Percentiles rank a stretch among this genome's conserved stretches.
Evolutionary conservation across 2,888 invertebrate genomes (phyloP).

Genomic region (Pandemis heparana): DNA sequence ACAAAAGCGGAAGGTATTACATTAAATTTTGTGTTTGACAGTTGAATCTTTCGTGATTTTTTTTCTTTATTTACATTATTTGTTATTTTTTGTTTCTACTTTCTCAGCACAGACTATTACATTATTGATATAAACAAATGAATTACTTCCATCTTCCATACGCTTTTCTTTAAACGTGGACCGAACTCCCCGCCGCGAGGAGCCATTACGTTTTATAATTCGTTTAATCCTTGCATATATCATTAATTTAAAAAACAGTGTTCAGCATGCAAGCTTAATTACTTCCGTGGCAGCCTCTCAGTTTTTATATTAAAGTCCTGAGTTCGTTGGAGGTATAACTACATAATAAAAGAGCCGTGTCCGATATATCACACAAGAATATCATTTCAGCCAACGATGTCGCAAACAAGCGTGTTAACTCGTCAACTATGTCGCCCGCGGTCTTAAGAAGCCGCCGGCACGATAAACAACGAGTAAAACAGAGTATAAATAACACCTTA

Average conservation of each 20-base stretch:
- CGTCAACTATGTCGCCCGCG: constrained; percentile 53
- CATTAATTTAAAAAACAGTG: no score
- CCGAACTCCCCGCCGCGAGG: neutral
- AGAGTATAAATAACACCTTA: constrained; percentile 54
- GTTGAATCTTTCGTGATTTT: no score
- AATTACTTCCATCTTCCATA: no score
- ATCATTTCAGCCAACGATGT: constrained; percentile 58
- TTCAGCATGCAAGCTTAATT: neutral
- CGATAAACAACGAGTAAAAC: constrained; percentile 52
- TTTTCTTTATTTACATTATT: no score
- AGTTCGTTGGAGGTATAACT: neutral
- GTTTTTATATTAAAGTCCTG: neutral
- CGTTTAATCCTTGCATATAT: no score
- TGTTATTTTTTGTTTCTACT: no score
- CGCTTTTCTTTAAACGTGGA: no score
- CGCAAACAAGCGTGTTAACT: constrained; percentile 68
- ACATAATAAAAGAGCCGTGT: neutral
- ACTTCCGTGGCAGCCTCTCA: neutral
- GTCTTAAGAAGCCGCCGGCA: constrained; percentile 59
- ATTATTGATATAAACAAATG: no score
- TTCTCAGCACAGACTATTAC: no score
- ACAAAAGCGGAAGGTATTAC: no score
- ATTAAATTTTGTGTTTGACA: no score
- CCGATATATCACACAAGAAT: constrained; percentile 50
- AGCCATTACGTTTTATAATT: no score